These are phyloP conservation scores for Macrotus californicus DNA, from an alignment of 2,113 vertebrate species.

Conservation along the genomic window DNA sequence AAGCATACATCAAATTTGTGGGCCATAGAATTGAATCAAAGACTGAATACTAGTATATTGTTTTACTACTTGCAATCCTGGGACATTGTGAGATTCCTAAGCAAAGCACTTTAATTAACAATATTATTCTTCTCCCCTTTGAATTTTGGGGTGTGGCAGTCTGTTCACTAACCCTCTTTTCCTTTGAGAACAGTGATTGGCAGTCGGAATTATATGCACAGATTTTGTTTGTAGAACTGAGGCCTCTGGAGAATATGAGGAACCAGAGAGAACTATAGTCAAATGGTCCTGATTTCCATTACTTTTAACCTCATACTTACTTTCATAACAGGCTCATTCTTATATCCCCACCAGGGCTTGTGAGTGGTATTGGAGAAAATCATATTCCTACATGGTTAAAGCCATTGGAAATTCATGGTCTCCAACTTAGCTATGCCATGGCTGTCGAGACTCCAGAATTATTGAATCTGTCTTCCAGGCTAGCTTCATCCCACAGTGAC, in stretches of 20 bases:
- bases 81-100: not conserved
- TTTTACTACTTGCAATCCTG: not conserved
- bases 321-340: not conserved
- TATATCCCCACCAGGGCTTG: not conserved
- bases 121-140: constrained; percentile 28
- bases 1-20: constrained; percentile 16
- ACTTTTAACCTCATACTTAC: not conserved
- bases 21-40: constrained; percentile 10
- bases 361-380: not conserved
- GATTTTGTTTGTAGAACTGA: not conserved
- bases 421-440: not conserved
- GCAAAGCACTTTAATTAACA: constrained; percentile 1
- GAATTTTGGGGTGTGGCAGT: not conserved
- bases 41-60: not conserved
- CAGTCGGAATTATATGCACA: not conserved
- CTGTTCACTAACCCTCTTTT: not conserved
- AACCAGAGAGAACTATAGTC: not conserved
- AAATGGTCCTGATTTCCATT: not conserved
- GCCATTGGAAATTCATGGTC: not conserved
- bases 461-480: not conserved
- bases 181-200: not conserved
- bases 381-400: not conserved
- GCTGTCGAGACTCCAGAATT: not conserved
- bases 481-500: not conserved
- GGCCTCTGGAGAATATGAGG: not conserved